Evolutionary conservation across 2,888 invertebrate species (phyloP), one percentile per base, ranked within the genome.

Genomic region (Agrotis clavis): DNA sequence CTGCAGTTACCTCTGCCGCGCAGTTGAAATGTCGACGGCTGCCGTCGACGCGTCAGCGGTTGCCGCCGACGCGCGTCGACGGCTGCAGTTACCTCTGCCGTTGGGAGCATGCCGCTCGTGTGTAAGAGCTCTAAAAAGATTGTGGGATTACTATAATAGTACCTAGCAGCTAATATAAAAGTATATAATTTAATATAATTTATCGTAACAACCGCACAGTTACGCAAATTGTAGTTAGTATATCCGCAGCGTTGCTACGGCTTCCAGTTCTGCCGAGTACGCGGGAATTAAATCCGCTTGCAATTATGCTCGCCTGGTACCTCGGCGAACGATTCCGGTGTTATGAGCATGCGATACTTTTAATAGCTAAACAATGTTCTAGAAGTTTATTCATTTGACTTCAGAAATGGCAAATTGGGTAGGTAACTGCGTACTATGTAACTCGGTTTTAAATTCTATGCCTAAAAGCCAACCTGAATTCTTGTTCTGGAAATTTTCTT

Each of bases 221-320:
- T 74, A 79, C 68, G 75, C 75, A 79, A 79, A 83, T 74, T 79
- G 66, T 79, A 74, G 83, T 83, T 79, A 64, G 66, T 69, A 62
- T 66, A 66, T 63, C 68, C 75, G 53, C 53, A 66, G 68, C 68
- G 45, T 66, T 59, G 41, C 65, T 74, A 74, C 11, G 79, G 79
- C 68, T 80, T 80, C 79, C 19, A 59, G 63, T 59, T 72, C 64
- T 74, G 79, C 63, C 48, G 68, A 83, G 65, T 30, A 16, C 25
- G 62, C 83, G 56, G 35, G 68, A 83, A 79, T 60, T 63, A 80
- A 80, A 80, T 80, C 80, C 80, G 64, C 74, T 79, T 83, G 80
- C 82, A 79, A 80, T 79, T 79, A 83, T 80, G 66, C 68, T 73
- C 14, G 51, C 74, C 79, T 79, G 48, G 74, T 80, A 83, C 65